Evolutionary conservation across 1,140 invertebrate species (phyloP), one percentile per base, ranked within the genome.

Genomic region (Adelges cooleyi): DNA sequence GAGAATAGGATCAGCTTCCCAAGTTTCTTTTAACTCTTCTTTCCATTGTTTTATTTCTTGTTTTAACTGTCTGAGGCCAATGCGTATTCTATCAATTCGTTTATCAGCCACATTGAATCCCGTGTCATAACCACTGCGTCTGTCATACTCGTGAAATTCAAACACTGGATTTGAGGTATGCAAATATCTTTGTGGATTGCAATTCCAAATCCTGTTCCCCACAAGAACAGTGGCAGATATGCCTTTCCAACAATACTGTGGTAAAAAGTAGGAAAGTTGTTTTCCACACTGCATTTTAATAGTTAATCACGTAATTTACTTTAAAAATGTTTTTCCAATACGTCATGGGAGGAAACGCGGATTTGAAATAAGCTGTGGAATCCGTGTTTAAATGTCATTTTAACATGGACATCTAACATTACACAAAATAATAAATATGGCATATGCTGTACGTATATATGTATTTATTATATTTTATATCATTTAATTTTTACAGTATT

Each of bases 1-100:
- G 4, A 82, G 44, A 18, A 81, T 70, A 0, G 84, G 84, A 76
- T 89, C 84, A 33, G 71, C 72, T 69, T 78, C 74, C 5, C 85
- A 73, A 49, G 75, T 73, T 52, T 89, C 84, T 68, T 81, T 83
- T 0, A 84, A 69, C 80, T 93, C 90, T 67, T 85, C 71, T 38
- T 75, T 77, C 74, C 83, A 85, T 27, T 87, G 59, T 65, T 78
- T 77, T 0, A 85, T 77, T 77, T 92, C 87, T 17, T 77, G 53
- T 71, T 83, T 82, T 0, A 91, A 69, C 68, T 83, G 78, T 65
- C 80, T 80, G 1, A 84, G 74, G 4, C 86, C 87, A 65, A 59
- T 15, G 15, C 54, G 54, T 5, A 59, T 59, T 29, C 54, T 27
- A 13, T 59, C 54, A 6, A 15, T 25, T 2, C n/a, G 54, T 2